Conservation (phyloP, 2,888 invertebrate genomes). For the Drosophila nr. fundita region DNA sequence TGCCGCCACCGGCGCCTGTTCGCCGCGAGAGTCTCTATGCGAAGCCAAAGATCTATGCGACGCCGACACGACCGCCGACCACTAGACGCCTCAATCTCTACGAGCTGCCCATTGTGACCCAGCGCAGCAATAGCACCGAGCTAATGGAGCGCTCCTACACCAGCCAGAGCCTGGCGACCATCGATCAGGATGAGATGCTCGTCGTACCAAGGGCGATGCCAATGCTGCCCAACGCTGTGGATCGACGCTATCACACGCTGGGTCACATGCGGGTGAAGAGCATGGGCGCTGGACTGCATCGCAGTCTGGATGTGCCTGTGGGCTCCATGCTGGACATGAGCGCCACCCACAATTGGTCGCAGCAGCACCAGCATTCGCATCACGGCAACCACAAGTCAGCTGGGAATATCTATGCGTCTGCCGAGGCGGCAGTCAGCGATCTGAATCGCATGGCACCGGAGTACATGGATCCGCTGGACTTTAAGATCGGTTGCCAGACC, state of each 20-base stretch:
- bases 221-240: constrained; percentile 79
- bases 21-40: constrained; percentile 80
- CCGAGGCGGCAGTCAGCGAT: constrained; percentile 79
- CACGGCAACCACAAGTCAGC: constrained; percentile 79
- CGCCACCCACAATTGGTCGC: constrained; percentile 47
- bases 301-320: constrained; percentile 76
- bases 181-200: constrained; percentile 82
- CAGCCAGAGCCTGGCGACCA: constrained; percentile 80
- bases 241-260: constrained; percentile 83
- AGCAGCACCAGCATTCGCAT: constrained; percentile 13
- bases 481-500: constrained; percentile 89
- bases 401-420: constrained; percentile 82
- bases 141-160: constrained; percentile 82
- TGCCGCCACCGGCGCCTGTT: constrained; percentile 80
- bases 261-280: constrained; percentile 84
- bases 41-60: constrained; percentile 81
- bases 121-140: constrained; percentile 83
- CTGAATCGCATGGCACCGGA: constrained; percentile 82
- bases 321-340: constrained; percentile 80
- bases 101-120: constrained; percentile 79
- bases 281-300: constrained; percentile 81
- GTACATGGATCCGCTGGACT: constrained; percentile 86
- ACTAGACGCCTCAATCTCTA: constrained; percentile 66
- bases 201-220: constrained; percentile 84
- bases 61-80: constrained; percentile 67